Conservation (phyloP, 1,140 invertebrate species). For the Solenopsis invicta region DNA sequence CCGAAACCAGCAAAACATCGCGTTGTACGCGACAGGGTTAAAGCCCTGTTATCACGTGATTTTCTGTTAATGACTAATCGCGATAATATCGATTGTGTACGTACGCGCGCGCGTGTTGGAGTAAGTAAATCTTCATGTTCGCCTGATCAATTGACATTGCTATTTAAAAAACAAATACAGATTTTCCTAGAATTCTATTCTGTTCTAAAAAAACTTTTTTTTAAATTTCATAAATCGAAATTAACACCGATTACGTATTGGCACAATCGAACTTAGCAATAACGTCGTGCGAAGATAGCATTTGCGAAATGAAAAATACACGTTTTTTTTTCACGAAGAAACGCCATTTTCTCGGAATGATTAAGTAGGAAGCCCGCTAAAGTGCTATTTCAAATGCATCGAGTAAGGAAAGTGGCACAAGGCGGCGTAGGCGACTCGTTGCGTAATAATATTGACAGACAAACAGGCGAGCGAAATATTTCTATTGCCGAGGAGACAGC, state of each 20-base stretch:
- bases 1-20: constrained; percentile 48
- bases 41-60: constrained; percentile 30
- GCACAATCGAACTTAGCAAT: background rate
- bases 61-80: constrained; percentile 1
- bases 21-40: constrained; percentile 20
- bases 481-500: constrained; percentile 39
- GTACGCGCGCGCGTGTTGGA: background rate
- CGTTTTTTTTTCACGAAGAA: background rate
- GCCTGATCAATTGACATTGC: background rate
- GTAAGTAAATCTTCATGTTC: background rate
- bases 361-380: constrained; percentile 19
- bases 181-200: constrained; percentile 5
- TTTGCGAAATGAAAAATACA: constrained; percentile 37
- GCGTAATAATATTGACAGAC: constrained; percentile 66
- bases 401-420: constrained; percentile 61
- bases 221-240: no score
- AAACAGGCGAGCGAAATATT: constrained; percentile 64
- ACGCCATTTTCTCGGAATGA: background rate
- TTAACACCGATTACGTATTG: no score
- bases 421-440: constrained; percentile 64
- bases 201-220: background rate
- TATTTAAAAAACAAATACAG: constrained; percentile 18
- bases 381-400: constrained; percentile 37
- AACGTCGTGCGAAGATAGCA: background rate
- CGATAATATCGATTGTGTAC: constrained; percentile 29